Evolutionary conservation across 2,888 invertebrate genomes (phyloP), one percentile per base, ranked within the genome.

Genomic region (Nowickia ferox): DNA sequence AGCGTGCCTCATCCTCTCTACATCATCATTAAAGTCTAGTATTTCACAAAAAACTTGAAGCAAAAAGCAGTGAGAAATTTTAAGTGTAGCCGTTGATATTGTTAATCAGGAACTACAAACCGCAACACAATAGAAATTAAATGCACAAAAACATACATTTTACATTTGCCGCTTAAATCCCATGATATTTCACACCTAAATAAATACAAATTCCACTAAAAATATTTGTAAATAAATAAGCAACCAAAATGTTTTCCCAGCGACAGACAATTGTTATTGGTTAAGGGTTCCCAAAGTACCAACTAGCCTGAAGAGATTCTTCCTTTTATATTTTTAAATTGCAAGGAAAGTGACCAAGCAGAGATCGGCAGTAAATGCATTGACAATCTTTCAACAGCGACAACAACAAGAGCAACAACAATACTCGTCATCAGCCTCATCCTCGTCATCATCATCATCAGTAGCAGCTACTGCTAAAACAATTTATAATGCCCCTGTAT

Each of bases 1-100:
- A 89, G 90, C 90, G 89, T 91, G 89, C 90, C 88, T 88, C 87
- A 89, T 84, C 71, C 89, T 83, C 71, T 59, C 66, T 44, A 44
- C 44, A 69, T 30, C 51, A 51, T 3, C 19, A 9, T 22, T 1
- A 15, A 79, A 22, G 42, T 61, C 40, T 66, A 46, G 17, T 65
- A 38, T 74, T 44, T 65, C 22, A 48, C 44, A 69, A 61, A 38
- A 10, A 80, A 48, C 38, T 1, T 6, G 30, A 40, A 30, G 1
- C 9, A 53, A 10, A 30, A 74, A 22, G 10, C 53, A 63, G 51
- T 65, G 55, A 44, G 77, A 66, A 66, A 57, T 46, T 55, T 38
- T 55, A 48, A 51, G 42, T 66, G 44, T 82, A n/a, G 48, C 10
- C 48, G 66, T 30, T 80, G 65, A 68, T 74, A 57, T 42, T 68